Evolutionary conservation across 2,113 vertebrate genomes (phyloP), one percentile per base, ranked within the genome.

Genomic region (Dicentrarchus labrax): DNA sequence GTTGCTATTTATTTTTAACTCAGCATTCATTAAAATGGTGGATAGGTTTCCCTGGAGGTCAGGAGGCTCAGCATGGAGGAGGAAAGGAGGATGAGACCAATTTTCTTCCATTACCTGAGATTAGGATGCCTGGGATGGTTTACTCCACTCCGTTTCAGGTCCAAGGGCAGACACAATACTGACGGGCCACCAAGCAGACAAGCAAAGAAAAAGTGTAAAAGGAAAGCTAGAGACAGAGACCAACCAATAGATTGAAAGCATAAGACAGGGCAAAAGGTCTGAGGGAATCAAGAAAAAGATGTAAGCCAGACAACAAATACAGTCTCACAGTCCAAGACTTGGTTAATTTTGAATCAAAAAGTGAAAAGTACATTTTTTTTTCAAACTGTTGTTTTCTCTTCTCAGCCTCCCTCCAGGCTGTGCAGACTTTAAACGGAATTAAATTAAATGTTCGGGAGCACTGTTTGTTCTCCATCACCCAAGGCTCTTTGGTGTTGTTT

Each of bases 31-130:
- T 83, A 80, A 64, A 68, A 75, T 68, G 59, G 66, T 54, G 41
- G 78, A 60, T 19, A 50, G 66, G 19, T 43, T 50, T 77, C 51
- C 66, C 72, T 67, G 62, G 78, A 86, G 83, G 71, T 87, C 80
- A 83, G 80, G 38, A 39, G 72, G 68, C 50, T 47, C 65, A 60
- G 57, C 30, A 56, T 70, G 67, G 68, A 66, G 50, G 57, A 50
- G 53, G 53, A 66, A 24, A 75, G 41, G 65, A 76, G 78, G 83
- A 88, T 45, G 64, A 76, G 79, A 83, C 82, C 70, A 83, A 82
- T 85, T 90, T 85, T 81, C 56, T 70, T 88, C 80, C 80, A 85
- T 87, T 88, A 90, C 66, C 72, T 81, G 54, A 85, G 84, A 87
- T 88, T 66, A 84, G 60, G 71, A 71, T 71, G 78, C 43, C 41